Evolutionary conservation across 2,797 vertebrate genomes (phyloP), one percentile per base, ranked within the genome.

Genomic region (Notolepis coatsorum): DNA sequence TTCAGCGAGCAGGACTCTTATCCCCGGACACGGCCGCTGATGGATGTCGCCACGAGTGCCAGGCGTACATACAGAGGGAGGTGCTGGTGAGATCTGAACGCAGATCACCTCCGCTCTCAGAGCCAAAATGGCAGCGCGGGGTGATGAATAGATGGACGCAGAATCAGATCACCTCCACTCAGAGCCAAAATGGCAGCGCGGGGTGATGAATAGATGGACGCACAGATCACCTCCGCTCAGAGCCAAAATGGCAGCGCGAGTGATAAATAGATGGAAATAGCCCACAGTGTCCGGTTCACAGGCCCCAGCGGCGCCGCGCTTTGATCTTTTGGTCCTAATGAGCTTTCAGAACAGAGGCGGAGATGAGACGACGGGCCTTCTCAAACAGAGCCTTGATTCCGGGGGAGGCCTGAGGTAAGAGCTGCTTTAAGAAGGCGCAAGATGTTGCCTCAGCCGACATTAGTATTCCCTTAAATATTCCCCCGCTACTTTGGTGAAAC

Each of bases 301-400:
- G 77, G 77, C 81, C 39, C 17, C n/a, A n/a, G 49, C 61, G 74
- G 74, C 82, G 81, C 77, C 46, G 15, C 52, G 69, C 89, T 91
- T 91, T 91, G 82, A 90, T 91, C 86, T 86, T 47, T 13, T 57
- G 72, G 59, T 78, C 82, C 84, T 92, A 91, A 91, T 90, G 87
- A 91, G 88, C 78, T 80, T 82, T 86, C 81, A 85, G 84, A 88
- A 79, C 61, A 75, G 70, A 79, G 82, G 75, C 75, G 75, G 65
- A 82, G 84, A 91, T 86, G 74, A 88, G 85, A 89, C 84, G 83
- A 82, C 23, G 27, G 77, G 37, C 56, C 50, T 71, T 71, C 80
- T 85, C 79, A 79, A 88, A 88, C 73, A 67, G 65, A 80, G 73
- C 69, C 73, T 84, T 79, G 73, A 83, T 89, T 84, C 75, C 78